Evolutionary conservation across 2,113 vertebrate genomes (phyloP), one percentile per base, ranked within the genome.

Genomic region (Sorex fumeus): DNA sequence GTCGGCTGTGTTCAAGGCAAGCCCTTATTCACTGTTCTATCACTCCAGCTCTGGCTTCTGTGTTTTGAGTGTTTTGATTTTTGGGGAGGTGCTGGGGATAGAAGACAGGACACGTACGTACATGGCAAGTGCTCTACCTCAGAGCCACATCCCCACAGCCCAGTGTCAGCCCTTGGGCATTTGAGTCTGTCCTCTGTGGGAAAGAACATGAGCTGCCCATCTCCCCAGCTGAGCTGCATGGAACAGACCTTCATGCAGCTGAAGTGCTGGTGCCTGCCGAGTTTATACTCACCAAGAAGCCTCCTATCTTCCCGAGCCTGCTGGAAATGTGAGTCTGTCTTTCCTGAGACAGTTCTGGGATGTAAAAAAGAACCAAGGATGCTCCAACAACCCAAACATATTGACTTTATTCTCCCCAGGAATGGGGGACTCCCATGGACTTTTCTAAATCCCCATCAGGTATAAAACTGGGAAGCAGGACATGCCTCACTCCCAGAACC

Each of bases 271-370:
- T 9, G 18, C 8, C 40, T 53, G 89, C 7, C 12, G 23, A 79
- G 30, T 69, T 25, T 83, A 0, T 36, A 80, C 11, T 80, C 75
- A 34, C 32, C 76, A 62, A 74, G 72, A 47, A 70, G 47, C 70
- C 74, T 50, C 64, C 34, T 45, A 11, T 40, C 18, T n/a, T 27
- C 10, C 8, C 76, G 32, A 89, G 2, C 62, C 27, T 74, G 47
- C 45, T 19, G 32, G 28, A 64, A 82, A 72, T 3, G 13, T 36
- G 66, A 45, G 60, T 18, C 30, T 7, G 66, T 88, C 50, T 77
- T 92, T 79, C 64, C 32, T 89, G 84, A 93, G 57, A 28, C 3
- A 74, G 88, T 34, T n/a, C 53, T 62, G 47, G 18, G 28, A 25
- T 72, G 57, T 62, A 28, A 79, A 84, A 53, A 60, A 53, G 71